These are phyloP conservation scores for Saccopteryx leptura DNA, from an alignment of 2,113 vertebrate genomes.

Conservation along the genomic window DNA sequence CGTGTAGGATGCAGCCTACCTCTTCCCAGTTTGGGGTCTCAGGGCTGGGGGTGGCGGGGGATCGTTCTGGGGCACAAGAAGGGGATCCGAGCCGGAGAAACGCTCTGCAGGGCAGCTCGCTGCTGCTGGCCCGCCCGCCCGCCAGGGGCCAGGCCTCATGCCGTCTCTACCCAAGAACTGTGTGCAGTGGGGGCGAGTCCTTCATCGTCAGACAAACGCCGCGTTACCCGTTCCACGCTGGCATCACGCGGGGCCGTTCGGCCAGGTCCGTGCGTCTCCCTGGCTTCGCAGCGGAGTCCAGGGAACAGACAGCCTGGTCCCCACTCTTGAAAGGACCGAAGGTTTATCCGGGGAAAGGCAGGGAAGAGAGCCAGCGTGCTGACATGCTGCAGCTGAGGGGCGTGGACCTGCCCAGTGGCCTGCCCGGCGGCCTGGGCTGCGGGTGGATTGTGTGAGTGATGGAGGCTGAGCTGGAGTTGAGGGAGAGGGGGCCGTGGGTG, in stretches of 20 bases:
- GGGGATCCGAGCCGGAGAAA: not conserved
- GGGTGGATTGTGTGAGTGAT: not conserved
- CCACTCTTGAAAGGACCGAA: not conserved
- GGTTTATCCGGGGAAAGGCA: not conserved
- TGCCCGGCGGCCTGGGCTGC: too few species aligned
- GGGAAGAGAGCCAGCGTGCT: not conserved
- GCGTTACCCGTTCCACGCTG: slow-evolving; percentile 50
- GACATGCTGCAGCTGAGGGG: not conserved
- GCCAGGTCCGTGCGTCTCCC: not conserved
- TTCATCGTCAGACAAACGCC: slow-evolving; percentile 50
- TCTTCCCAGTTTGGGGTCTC: not conserved
- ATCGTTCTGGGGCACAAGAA: not conserved
- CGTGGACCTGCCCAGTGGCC: too few species aligned
- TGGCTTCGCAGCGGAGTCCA: not conserved
- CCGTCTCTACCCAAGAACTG: slow-evolving; percentile 14
- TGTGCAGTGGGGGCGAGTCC: not conserved
- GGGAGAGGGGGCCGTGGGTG: not conserved
- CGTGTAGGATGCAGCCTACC: not conserved
- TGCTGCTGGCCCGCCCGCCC: not conserved
- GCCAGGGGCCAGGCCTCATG: not conserved
- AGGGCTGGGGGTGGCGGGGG: not conserved
- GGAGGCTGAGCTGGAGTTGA: not conserved
- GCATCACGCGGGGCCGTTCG: not conserved
- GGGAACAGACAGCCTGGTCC: not conserved
- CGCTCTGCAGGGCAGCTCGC: fast-evolving